phyloP scores from a whole-genome alignment of 2,888 invertebrate species.

The Acleris literana region DNA sequence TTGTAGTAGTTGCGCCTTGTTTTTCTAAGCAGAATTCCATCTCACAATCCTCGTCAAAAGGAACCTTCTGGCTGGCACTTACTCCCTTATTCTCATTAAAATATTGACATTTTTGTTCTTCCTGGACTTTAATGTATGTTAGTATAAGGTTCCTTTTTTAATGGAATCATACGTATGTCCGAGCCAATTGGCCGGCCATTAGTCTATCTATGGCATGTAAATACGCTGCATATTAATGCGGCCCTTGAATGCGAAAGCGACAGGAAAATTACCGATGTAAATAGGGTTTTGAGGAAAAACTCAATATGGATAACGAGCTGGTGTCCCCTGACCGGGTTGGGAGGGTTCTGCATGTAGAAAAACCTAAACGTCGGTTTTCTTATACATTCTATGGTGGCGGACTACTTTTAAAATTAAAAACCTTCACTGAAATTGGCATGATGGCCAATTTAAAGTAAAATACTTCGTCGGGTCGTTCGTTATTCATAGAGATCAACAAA shows the following conservation, averaged over 20 bases:
- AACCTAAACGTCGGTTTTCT: no score
- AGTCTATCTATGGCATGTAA: conserved; percentile 48
- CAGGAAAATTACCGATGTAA: conserved; percentile 51
- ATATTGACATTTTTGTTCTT: not conserved
- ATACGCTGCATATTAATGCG: conserved; percentile 62
- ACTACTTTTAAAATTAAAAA: no score
- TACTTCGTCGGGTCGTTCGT: no score
- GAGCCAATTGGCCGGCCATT: conserved; percentile 48
- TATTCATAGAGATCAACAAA: no score
- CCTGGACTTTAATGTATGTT: not conserved
- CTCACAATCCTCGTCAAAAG: conserved; percentile 18
- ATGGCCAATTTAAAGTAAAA: no score
- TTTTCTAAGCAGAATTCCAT: no score
- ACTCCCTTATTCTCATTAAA: not conserved
- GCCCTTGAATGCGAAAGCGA: conserved; percentile 55
- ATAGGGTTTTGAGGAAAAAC: conserved; percentile 50
- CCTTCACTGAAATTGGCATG: no score
- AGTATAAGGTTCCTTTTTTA: not conserved
- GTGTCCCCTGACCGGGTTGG: not conserved
- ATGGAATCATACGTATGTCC: conserved; percentile 40
- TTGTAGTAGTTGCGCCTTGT: no score
- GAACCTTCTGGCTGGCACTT: conserved; percentile 1
- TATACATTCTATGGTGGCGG: no score
- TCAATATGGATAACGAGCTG: not conserved
- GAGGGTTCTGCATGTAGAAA: not conserved